These are phyloP conservation scores for Phymanthus crucifer DNA, from an alignment of 92 coral and sea anemone genomes.

Conservation along the genomic window DNA sequence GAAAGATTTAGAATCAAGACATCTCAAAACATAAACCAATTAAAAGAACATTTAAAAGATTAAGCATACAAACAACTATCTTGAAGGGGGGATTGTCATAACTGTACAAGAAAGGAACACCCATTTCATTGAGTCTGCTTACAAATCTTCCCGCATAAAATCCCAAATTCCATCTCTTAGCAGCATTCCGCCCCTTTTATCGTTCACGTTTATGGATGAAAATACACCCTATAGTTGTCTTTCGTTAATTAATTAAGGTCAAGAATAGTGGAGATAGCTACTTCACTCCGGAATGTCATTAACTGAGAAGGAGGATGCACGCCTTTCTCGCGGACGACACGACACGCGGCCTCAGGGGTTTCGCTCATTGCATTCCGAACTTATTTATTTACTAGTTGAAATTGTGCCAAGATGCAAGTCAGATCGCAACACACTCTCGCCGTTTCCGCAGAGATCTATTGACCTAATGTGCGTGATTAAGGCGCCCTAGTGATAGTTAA, in stretches of 20 bases:
- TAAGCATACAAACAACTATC: background rate
- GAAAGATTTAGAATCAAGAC: background rate
- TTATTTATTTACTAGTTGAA: background rate
- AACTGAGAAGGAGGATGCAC: background rate
- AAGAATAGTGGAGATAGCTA: background rate
- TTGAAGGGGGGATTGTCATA: background rate
- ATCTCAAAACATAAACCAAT: background rate
- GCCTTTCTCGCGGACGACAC: background rate
- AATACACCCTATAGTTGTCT: background rate
- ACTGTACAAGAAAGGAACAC: background rate
- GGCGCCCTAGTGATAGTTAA: background rate
- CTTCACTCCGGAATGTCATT: background rate
- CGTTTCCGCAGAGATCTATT: background rate
- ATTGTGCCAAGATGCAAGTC: background rate
- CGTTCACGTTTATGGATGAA: background rate
- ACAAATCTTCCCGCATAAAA: background rate
- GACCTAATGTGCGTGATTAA: background rate
- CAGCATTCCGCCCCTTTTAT: background rate
- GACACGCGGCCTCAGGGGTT: background rate
- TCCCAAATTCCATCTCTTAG: no score
- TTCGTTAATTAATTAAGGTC: slow-evolving; percentile 3
- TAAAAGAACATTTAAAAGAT: background rate
- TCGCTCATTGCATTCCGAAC: background rate
- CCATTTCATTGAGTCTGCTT: background rate
- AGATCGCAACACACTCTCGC: background rate